phyloP scores from a whole-genome alignment of 2,888 invertebrate genomes.

The Acleris cristana region DNA sequence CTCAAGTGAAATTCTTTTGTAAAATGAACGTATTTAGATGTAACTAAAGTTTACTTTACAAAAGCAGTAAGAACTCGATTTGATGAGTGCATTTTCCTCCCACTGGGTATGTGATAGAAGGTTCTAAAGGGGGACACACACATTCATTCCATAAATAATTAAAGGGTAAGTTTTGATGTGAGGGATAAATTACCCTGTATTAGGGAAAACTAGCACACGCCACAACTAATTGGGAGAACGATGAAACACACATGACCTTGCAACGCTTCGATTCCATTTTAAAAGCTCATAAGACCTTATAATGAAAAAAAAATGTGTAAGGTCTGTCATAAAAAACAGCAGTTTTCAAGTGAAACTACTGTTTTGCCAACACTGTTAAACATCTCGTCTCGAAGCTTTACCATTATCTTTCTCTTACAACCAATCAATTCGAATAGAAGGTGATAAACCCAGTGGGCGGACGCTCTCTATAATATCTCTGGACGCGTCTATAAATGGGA shows the following conservation, averaged over 20 bases:
- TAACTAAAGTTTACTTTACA: constrained; percentile 30
- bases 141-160: constrained; percentile 80
- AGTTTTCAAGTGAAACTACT: background rate
- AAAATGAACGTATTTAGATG: constrained; percentile 25
- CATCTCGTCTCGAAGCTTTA: constrained; percentile 10
- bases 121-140: constrained; percentile 51
- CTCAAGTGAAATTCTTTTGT: constrained; percentile 30
- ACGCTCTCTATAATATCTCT: constrained; percentile 8
- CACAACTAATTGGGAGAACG: constrained; percentile 59
- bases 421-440: constrained; percentile 5
- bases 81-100: constrained; percentile 22
- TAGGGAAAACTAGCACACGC: constrained; percentile 71
- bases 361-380: background rate
- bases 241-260: constrained; percentile 16
- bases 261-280: constrained; percentile 6
- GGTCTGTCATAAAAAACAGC: constrained; percentile 26
- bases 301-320: constrained; percentile 31
- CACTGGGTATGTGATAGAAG: constrained; percentile 22
- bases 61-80: constrained; percentile 14
- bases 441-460: constrained; percentile 13
- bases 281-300: constrained; percentile 28
- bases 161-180: constrained; percentile 66
- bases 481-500: constrained; percentile 40
- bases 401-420: background rate
- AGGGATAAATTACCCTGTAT: constrained; percentile 62